Evolutionary conservation across 2,888 invertebrate species (phyloP), one percentile per base, ranked within the genome.

Genomic region (Zootermopsis nevadensis): DNA sequence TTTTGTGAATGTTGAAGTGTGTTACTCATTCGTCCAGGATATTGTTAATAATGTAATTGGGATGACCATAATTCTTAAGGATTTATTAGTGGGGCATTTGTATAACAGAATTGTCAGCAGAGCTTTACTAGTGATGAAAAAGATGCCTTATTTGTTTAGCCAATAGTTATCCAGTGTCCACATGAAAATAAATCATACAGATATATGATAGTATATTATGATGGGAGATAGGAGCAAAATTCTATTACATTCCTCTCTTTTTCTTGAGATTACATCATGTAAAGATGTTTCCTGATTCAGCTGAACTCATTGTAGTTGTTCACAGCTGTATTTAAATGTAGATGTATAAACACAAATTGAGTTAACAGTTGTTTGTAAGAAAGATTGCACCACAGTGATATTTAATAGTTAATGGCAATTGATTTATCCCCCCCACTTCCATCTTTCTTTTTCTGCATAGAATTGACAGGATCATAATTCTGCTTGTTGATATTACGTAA

Each of bases 101-200:
- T 79, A 79, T 79, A 22, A 35, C 66, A 77, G 31, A 27, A 48
- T 33, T 77, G 66, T 79, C 79, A 48, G 48, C 79, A 79, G 79
- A 79, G 79, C 79, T 79, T 79, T 42, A 60, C 35, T 79, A 79
- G 79, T 77, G 77, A 77, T 55, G 55, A 42, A 66, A 55, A 60
- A 79, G 79, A 79, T 79, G 79, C 79, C 79, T 79, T 79, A 79
- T 66, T 38, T 79, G 79, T 79, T 77, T 35, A 66, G 60, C 24
- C 8, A 60, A 19, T 55, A 48, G 55, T 30, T 53, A 55, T 55
- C 55, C 53, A 53, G n/a, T 77, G 77, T 31, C 77, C 55, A 53
- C 48, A 48, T 48, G 19, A 48, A 48, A 48, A 2, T 22, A 77
- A 4, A 22, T 33, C 33, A 33, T 72, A 35, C 72, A 72, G 72